Evolutionary conservation across 2,888 invertebrate genomes (phyloP).

Genomic region (Aphrophora alni): DNA sequence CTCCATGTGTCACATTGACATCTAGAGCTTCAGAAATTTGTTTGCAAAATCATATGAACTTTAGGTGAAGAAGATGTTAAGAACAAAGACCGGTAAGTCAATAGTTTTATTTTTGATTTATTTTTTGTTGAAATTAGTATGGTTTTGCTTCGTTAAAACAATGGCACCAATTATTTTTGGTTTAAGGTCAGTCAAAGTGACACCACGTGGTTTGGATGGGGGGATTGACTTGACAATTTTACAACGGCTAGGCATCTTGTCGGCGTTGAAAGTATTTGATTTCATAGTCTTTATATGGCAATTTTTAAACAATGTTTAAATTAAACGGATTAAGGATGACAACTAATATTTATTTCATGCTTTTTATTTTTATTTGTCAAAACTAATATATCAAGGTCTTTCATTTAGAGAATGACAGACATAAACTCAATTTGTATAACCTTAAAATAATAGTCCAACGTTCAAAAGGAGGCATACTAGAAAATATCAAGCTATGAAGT

Average conservation of each 20-base stretch:
- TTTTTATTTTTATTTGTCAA: neutral
- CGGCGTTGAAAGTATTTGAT: neutral
- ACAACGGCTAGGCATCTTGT: neutral
- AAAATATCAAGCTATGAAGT: no score
- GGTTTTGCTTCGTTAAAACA: neutral
- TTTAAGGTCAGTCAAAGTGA: slow-evolving; percentile 28
- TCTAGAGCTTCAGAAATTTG: slow-evolving; percentile 8
- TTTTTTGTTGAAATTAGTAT: neutral
- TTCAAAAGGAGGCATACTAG: no score
- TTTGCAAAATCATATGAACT: neutral
- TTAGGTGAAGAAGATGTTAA: slow-evolving; percentile 22
- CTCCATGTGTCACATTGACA: slow-evolving; percentile 44
- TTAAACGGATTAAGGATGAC: neutral
- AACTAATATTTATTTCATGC: neutral
- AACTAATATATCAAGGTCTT: neutral
- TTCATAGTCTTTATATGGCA: neutral
- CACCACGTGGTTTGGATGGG: slow-evolving; percentile 32
- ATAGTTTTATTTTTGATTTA: neutral
- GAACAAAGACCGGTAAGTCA: slow-evolving; percentile 30
- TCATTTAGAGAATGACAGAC: neutral
- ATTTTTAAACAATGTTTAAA: neutral
- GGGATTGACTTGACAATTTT: slow-evolving; percentile 4
- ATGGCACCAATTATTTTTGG: neutral
- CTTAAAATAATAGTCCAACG: no score
- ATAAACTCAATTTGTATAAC: neutral